Evolutionary conservation across 92 coral and sea anemone genomes (phyloP).

Genomic region (Parazoanthus darwini): DNA sequence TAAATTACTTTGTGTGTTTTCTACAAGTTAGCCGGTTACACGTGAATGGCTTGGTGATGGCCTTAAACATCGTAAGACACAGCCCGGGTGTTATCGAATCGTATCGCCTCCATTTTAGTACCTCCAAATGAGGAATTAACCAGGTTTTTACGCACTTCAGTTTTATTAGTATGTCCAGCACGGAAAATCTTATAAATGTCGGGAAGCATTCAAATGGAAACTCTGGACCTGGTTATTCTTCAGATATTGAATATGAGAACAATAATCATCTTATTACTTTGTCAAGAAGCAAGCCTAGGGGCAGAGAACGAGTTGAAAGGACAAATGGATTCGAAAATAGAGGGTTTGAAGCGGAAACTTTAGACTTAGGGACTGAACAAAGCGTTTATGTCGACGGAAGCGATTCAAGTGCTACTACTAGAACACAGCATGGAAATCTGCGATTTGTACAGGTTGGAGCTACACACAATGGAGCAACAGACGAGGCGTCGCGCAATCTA

Average conservation of each 20-base stretch:
- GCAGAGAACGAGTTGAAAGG: background rate
- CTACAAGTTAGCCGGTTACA: background rate
- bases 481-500: background rate
- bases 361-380: background rate
- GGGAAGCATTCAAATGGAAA: constrained; percentile 1
- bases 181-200: constrained; percentile 50
- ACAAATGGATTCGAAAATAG: constrained; percentile 48
- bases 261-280: background rate
- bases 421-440: background rate
- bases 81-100: background rate
- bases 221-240: constrained; percentile 37
- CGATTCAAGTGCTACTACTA: background rate
- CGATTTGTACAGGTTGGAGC: background rate
- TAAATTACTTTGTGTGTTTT: constrained; percentile 23
- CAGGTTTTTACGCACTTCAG: background rate
- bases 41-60: background rate
- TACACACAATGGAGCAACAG: background rate
- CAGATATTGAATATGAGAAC: constrained; percentile 22
- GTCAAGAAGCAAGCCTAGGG: background rate
- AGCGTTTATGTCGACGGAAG: background rate
- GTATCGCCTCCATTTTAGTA: background rate
- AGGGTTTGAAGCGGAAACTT: constrained; percentile 40
- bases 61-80: background rate
- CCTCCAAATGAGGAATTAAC: background rate
- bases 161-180: constrained; percentile 44